These are phyloP conservation scores for Acanthosepion esculentum DNA, from an alignment of 2,888 invertebrate genomes.

Conservation along the genomic window DNA sequence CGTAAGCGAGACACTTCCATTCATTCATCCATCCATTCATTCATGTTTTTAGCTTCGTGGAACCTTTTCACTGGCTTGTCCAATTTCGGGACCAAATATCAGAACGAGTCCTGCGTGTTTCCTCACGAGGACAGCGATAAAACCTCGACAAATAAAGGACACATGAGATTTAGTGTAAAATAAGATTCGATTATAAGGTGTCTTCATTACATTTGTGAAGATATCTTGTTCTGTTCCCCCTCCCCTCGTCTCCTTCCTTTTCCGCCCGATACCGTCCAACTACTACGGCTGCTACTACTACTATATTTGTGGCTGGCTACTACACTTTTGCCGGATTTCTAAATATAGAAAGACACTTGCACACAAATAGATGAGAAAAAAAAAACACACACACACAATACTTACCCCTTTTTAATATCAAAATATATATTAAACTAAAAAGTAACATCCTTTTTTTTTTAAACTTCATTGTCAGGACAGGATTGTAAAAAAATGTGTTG, in stretches of 20 bases:
- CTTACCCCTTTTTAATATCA: background rate
- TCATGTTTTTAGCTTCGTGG: conserved; percentile 21
- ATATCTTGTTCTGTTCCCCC: background rate
- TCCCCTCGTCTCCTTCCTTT: background rate
- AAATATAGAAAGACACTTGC: conserved; percentile 33
- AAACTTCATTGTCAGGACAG: too few species aligned
- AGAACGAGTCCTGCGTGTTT: background rate
- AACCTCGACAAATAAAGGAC: background rate
- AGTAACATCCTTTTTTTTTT: too few species aligned
- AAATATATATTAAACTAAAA: too few species aligned
- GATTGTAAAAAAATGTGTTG: too few species aligned
- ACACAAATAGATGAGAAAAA: background rate
- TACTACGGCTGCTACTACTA: background rate
- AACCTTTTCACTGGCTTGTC: background rate
- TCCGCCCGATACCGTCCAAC: background rate
- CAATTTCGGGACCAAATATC: conserved; percentile 2
- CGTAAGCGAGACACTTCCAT: conserved; percentile 23
- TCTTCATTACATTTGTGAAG: background rate
- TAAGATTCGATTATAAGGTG: background rate
- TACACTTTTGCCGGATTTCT: conserved; percentile 23
- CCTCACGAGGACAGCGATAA: background rate
- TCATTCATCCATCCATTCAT: conserved; percentile 10
- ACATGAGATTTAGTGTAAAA: background rate
- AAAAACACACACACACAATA: background rate
- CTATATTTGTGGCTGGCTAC: conserved; percentile 24